Evolutionary conservation across 2,797 vertebrate genomes (phyloP).

Genomic region (Myotis myotis): DNA sequence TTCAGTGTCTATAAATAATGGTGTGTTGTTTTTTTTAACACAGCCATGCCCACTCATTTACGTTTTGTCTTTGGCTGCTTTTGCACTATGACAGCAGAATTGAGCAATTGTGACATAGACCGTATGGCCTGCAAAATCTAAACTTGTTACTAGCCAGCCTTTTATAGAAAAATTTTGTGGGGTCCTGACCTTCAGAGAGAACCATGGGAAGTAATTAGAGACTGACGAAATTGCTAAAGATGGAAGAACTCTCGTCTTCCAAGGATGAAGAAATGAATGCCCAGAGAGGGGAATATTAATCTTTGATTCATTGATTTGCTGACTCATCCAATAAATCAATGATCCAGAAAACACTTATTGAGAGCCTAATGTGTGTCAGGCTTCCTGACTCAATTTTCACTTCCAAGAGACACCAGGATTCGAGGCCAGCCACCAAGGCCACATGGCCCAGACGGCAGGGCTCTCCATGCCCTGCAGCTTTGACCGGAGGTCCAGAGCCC

Average conservation of each 20-base stretch:
- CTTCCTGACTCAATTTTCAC: background rate
- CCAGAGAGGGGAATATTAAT: background rate
- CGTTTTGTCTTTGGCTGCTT: background rate
- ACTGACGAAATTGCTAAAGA: background rate
- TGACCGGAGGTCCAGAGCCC: background rate
- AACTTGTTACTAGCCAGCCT: background rate
- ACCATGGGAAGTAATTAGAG: background rate
- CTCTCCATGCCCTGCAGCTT: background rate
- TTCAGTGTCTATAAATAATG: background rate
- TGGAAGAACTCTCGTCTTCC: background rate
- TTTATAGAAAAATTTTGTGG: background rate
- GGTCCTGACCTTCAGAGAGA: background rate
- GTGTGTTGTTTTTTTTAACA: background rate
- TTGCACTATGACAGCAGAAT: background rate
- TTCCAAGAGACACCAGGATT: background rate
- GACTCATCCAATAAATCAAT: background rate
- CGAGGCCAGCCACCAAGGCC: background rate
- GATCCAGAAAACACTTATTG: background rate
- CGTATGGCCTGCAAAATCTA: background rate
- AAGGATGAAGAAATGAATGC: background rate
- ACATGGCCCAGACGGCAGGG: rapidly evolving
- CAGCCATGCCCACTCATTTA: background rate
- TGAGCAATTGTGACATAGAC: background rate
- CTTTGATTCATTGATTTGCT: background rate
- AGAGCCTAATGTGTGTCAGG: background rate